A percentile compares a stretch with the other conserved stretches of the same genome.
Conservation (phyloP, 2,888 invertebrate genomes). For the Tillus elongatus region DNA sequence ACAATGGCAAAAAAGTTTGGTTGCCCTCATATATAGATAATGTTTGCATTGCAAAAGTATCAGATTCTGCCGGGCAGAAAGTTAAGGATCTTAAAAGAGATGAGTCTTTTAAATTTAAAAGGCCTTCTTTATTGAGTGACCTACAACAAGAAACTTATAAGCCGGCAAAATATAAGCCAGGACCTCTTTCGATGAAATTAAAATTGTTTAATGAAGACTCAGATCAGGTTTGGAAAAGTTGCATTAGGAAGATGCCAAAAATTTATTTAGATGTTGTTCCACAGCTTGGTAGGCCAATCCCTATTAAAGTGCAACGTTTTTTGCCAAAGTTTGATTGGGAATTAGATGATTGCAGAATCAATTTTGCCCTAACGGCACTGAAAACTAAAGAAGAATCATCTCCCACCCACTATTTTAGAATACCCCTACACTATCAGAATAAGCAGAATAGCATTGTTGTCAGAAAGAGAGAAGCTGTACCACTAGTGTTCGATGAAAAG, state of each 20-base stretch:
- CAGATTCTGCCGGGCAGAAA: slow-evolving; percentile 13
- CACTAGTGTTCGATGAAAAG: slow-evolving; percentile 16
- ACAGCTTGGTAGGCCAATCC: slow-evolving; percentile 42
- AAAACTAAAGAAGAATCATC: slow-evolving; percentile 19
- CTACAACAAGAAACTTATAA: background rate
- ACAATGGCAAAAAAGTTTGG: slow-evolving; percentile 25
- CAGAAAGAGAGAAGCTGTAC: slow-evolving; percentile 16
- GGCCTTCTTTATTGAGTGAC: slow-evolving; percentile 1
- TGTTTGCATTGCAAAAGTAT: slow-evolving; percentile 11
- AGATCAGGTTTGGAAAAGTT: slow-evolving; percentile 42
- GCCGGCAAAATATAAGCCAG: slow-evolving; percentile 47
- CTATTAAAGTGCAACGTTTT: slow-evolving; percentile 41
- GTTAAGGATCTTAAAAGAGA: slow-evolving; percentile 10
- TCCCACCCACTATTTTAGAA: slow-evolving; percentile 39
- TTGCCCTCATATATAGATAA: too few species aligned
- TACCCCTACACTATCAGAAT: slow-evolving; percentile 51
- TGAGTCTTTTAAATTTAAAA: slow-evolving; percentile 26
- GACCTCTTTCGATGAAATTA: slow-evolving; percentile 47
- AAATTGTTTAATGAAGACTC: slow-evolving; percentile 43
- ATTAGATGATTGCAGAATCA: slow-evolving; percentile 46
- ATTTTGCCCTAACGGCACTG: slow-evolving; percentile 49
- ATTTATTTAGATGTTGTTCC: slow-evolving; percentile 45
- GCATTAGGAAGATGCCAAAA: slow-evolving; percentile 45
- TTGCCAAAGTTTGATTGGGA: slow-evolving; percentile 39
- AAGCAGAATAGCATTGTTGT: slow-evolving; percentile 50